Base-by-base conservation (phyloP, 2,888 invertebrate genomes). In the Parthenolecanium corni region DNA sequence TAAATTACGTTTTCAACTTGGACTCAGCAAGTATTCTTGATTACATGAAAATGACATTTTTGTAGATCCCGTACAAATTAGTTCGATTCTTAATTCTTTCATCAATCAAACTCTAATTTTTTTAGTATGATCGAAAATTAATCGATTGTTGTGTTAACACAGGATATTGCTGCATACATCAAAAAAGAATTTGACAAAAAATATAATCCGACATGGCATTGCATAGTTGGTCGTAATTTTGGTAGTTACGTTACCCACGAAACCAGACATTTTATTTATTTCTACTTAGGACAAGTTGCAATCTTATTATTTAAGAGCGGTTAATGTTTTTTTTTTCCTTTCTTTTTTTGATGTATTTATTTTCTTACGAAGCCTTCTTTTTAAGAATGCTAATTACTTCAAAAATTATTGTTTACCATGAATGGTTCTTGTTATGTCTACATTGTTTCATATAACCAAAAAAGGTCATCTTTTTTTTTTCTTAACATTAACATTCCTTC, bases 151-250 rank as follows among this genome's bases (percentile, higher is more conserved):
- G n/a, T n/a, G n/a, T n/a, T n/a, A n/a, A n/a, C 42, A 38, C 76
- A 88, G 87, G 97, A 97, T 75, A 97, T 97, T 72, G 97, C 97
- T 20, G 97, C 97, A 64, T 97, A 86, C 77, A 96, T 97, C 76
- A 97, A 98, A 81, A 98, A 98, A 76, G 97, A 98, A 75, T 97
- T 98, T 74, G 97, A 97, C 82, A 96, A 96, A 81, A 97, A 97
- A 77, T 97, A 95, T 82, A 95, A 95, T 77, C 96, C 96, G 61
- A 97, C 97, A 73, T 97, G 96, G 96, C 96, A 96, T 74, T 96
- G 95, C 81, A 96, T 97, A 76, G 96, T 97, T 68, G 97, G 97
- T 66, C 85, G 96, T 71, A 97, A 97, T 79, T 98, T 97, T 74
- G 97, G 97, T 71, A 94, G 93, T 71, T 95, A 95, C 74, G 94